Evolutionary conservation across 2,113 vertebrate species (phyloP).

Genomic region (Percina caprodes): DNA sequence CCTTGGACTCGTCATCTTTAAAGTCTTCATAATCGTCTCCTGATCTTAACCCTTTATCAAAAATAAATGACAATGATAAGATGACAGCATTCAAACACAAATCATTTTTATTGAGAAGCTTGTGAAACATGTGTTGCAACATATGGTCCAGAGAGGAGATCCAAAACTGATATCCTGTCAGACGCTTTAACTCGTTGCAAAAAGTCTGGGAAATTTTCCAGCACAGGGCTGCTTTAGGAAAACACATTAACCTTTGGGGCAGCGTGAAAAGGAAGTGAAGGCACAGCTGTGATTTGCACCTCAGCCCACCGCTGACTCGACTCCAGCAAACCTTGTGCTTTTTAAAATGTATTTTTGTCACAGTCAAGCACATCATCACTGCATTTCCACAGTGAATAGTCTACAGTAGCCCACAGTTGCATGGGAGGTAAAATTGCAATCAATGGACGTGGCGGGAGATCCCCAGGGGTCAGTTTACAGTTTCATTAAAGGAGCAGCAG

Average conservation of each 20-base stretch:
- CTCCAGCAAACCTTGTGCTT: neutral
- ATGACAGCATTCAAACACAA: constrained; percentile 29
- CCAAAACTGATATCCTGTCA: constrained; percentile 39
- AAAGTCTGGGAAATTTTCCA: constrained; percentile 37
- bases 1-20: too few species aligned
- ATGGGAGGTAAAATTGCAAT: constrained; percentile 67
- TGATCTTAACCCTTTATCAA: too few species aligned
- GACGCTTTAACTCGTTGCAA: constrained; percentile 1
- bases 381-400: constrained; percentile 32
- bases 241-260: constrained; percentile 66
- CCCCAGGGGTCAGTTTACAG: constrained; percentile 63
- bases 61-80: neutral
- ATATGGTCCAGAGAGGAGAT: constrained; percentile 39
- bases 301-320: constrained; percentile 17
- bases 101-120: constrained; percentile 11
- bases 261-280: constrained; percentile 22
- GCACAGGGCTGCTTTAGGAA: constrained; percentile 25
- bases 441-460: constrained; percentile 51
- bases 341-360: neutral
- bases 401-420: constrained; percentile 37
- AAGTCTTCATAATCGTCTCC: too few species aligned
- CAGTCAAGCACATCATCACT: constrained; percentile 36
- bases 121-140: constrained; percentile 49
- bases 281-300: constrained; percentile 56
- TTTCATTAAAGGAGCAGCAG: constrained; percentile 64